These are phyloP conservation scores for Axis porcinus DNA, from an alignment of 2,113 vertebrate genomes.

Conservation along the genomic window DNA sequence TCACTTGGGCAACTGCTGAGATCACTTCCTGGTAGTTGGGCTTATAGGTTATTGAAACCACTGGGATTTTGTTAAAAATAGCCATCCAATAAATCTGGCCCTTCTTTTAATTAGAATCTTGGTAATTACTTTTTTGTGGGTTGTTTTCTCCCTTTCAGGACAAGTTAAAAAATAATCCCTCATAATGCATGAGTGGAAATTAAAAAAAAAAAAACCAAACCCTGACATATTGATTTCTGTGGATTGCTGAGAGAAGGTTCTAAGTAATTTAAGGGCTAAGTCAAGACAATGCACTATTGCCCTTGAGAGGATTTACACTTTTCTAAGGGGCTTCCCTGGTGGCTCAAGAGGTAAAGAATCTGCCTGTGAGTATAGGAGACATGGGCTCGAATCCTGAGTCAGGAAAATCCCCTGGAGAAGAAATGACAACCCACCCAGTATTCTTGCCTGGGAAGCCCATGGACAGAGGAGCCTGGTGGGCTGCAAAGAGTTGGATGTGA, in stretches of 20 bases:
- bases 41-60: constrained; percentile 64
- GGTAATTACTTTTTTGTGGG: constrained; percentile 56
- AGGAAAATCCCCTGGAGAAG: not conserved
- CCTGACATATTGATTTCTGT: not conserved
- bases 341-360: not conserved
- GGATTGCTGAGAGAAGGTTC: not conserved
- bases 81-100: constrained; percentile 72
- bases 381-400: not conserved
- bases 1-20: constrained; percentile 65
- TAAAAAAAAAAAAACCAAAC: accelerated
- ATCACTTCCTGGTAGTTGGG: constrained; percentile 75
- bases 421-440: not conserved
- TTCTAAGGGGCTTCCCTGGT: not conserved
- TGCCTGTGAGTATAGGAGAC: not conserved
- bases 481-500: not conserved
- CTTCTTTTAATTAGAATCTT: constrained; percentile 73
- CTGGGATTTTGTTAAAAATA: constrained; percentile 74
- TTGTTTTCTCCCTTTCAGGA: constrained; percentile 48
- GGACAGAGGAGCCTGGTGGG: not conserved
- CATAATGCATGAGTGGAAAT: not conserved
- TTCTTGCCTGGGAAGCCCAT: not conserved
- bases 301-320: not conserved
- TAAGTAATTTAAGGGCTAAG: not conserved
- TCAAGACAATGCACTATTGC: not conserved
- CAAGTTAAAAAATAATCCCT: constrained; percentile 65